Conservation (phyloP, 2,888 invertebrate genomes). For the Cryptus viduatorius region DNA sequence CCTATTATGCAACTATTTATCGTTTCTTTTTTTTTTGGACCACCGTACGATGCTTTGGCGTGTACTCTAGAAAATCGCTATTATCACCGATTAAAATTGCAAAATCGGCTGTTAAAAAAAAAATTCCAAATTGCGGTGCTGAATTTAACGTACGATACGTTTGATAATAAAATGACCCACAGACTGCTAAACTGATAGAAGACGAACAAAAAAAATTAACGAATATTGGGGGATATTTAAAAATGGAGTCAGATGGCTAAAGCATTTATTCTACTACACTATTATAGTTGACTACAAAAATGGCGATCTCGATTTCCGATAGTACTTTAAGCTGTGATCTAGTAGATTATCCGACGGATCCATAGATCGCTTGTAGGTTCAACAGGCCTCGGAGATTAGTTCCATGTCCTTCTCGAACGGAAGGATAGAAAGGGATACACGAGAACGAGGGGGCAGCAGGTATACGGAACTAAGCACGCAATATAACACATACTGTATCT, state of each 20-base stretch:
- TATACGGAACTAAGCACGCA: conserved; percentile 60
- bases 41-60: background rate
- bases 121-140: too few relatives aligned
- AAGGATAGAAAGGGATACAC: conserved; percentile 47
- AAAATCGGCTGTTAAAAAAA: too few relatives aligned
- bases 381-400: conserved; percentile 46
- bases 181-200: background rate
- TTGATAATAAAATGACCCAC: too few relatives aligned
- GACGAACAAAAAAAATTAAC: background rate
- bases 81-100: background rate
- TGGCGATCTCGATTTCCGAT: background rate
- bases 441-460: conserved; percentile 52
- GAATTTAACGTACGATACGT: too few relatives aligned
- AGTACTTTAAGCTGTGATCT: background rate
- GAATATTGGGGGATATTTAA: background rate
- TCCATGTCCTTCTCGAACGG: conserved; percentile 37
- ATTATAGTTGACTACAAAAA: background rate
- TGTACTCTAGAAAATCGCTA: background rate
- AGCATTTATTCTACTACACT: background rate
- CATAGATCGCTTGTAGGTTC: conserved; percentile 41
- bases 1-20: conserved; percentile 13
- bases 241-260: background rate
- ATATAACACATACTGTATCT: conserved; percentile 38
- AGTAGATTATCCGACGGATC: background rate
- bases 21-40: background rate